Conservation (phyloP, 2,113 vertebrate genomes). For the Raphicerus campestris region DNA sequence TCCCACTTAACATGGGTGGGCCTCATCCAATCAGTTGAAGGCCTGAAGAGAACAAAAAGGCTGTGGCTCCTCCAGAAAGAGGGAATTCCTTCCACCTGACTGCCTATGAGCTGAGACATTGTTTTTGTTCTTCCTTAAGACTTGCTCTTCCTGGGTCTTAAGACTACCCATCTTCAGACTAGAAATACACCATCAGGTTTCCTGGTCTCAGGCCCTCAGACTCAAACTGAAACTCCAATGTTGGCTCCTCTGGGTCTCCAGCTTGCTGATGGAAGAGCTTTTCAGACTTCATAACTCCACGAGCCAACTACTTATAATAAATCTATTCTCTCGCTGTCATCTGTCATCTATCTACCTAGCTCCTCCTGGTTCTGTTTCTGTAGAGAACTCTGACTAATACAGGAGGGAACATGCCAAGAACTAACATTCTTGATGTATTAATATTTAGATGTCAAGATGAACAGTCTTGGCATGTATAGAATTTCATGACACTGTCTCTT, state of each 20-base stretch:
- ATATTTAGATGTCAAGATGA: background rate
- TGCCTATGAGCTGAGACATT: background rate
- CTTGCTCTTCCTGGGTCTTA: background rate
- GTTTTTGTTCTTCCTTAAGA: background rate
- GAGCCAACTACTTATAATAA: background rate
- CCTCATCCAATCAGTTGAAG: background rate
- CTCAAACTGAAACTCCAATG: background rate
- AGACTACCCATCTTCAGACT: background rate
- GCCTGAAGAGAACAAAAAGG: background rate
- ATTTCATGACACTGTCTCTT: background rate
- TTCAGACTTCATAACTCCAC: background rate
- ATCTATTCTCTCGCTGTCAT: background rate
- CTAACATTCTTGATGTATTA: background rate
- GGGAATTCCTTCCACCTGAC: background rate
- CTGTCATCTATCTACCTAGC: background rate
- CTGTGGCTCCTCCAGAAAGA: background rate
- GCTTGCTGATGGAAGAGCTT: background rate
- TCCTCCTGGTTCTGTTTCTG: background rate
- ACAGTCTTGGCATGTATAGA: background rate
- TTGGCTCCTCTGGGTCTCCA: background rate
- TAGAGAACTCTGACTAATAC: background rate
- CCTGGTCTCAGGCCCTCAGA: background rate
- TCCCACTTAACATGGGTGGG: background rate
- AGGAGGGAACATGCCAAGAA: background rate
- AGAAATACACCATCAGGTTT: background rate